phyloP scores from a whole-genome alignment of 2,113 vertebrate genomes.

The Otus sunia region DNA sequence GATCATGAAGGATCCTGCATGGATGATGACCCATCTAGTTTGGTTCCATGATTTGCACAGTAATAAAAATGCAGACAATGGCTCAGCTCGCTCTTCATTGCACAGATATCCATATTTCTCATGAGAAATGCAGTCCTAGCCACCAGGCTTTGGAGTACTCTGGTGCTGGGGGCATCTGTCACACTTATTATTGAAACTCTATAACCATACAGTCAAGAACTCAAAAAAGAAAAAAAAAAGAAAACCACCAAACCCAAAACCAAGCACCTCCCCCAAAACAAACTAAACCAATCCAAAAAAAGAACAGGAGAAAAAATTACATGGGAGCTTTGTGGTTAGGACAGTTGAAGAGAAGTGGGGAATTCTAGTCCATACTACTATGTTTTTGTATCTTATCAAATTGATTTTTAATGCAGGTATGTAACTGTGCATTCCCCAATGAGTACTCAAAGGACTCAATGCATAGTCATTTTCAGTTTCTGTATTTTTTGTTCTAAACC shows the following conservation, averaged over 20 bases:
- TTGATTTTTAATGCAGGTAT: not conserved
- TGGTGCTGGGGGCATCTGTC: not conserved
- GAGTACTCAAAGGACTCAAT: not conserved
- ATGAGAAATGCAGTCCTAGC: not conserved
- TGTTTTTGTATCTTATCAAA: not conserved
- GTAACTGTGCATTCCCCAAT: not conserved
- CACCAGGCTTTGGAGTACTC: not conserved
- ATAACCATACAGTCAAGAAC: not conserved
- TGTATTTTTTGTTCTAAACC: not conserved
- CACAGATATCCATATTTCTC: not conserved
- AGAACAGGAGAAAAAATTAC: not conserved
- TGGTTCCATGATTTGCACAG: not conserved
- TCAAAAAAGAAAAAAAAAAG: not conserved
- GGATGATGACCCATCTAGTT: not conserved
- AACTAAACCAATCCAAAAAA: not conserved
- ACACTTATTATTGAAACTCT: not conserved
- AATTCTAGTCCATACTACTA: not conserved
- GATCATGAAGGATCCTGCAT: not conserved
- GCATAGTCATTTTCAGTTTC: not conserved
- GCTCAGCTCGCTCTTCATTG: not conserved
- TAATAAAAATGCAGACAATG: not conserved
- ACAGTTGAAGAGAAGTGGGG: not conserved
- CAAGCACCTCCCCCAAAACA: not conserved
- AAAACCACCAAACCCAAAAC: not conserved
- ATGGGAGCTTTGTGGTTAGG: not conserved